Conservation (phyloP, 2,888 invertebrate species). For the Gastrophysa polygoni region DNA sequence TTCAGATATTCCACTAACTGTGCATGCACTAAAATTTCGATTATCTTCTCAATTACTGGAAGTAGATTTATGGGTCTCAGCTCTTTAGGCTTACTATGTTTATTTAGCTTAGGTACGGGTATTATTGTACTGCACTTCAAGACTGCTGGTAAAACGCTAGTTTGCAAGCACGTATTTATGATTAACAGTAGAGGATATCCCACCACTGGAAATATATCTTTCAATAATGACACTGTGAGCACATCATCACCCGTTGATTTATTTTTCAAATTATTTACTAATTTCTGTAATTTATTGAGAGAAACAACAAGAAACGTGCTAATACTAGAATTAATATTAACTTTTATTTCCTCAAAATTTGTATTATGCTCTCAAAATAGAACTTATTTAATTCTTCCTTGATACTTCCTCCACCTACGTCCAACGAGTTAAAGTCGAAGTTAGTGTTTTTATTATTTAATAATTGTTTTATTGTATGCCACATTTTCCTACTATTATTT, state of each 20-base stretch:
- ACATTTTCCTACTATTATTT: no score
- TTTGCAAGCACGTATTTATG: background rate
- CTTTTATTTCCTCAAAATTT: background rate
- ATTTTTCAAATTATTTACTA: background rate
- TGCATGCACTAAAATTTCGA: background rate
- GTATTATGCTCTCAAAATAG: background rate
- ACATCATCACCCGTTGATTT: background rate
- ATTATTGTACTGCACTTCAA: background rate
- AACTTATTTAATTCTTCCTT: background rate
- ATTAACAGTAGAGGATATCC: background rate
- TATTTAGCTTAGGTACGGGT: background rate
- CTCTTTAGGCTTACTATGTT: background rate
- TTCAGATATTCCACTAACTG: background rate
- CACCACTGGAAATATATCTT: background rate
- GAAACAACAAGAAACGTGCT: background rate
- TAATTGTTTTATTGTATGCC: no score
- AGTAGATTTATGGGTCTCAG: background rate
- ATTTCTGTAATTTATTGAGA: background rate
- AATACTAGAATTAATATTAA: background rate
- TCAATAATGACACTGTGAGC: background rate
- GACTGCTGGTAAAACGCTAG: no score
- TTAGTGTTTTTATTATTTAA: background rate
- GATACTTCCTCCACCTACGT: background rate
- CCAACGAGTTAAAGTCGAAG: conserved; percentile 3
- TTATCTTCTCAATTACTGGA: no score